Conservation (phyloP, 2,888 invertebrate genomes). For the Neria commutata region DNA sequence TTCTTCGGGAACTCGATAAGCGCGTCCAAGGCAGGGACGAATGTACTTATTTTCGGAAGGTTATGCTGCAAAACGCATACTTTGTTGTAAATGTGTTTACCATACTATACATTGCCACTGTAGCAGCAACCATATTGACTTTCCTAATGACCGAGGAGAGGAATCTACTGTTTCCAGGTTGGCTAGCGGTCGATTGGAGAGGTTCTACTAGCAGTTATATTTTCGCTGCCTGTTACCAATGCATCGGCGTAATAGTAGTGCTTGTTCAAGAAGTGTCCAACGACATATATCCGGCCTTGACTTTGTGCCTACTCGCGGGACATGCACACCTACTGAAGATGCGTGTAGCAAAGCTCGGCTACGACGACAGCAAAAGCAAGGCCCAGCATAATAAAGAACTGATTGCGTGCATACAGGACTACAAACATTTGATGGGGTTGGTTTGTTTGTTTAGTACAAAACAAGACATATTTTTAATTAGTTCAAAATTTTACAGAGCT, state of each 20-base stretch:
- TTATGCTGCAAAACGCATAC: slow-evolving; percentile 6
- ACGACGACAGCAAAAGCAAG: not conserved
- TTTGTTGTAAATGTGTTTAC: slow-evolving; percentile 15
- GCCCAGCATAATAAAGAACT: no score
- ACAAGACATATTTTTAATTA: no score
- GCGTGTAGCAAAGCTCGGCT: slow-evolving; percentile 17
- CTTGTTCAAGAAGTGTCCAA: slow-evolving; percentile 25
- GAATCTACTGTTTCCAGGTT: slow-evolving; percentile 20
- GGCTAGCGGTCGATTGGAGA: slow-evolving; percentile 24
- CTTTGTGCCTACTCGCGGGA: slow-evolving; percentile 24
- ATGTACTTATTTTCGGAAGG: slow-evolving; percentile 9
- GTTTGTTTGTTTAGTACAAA: slow-evolving; percentile 13
- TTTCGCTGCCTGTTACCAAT: slow-evolving; percentile 21
- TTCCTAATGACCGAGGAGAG: slow-evolving; percentile 15
- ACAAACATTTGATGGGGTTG: slow-evolving; percentile 29
- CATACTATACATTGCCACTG: slow-evolving; percentile 5
- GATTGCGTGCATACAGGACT: slow-evolving; percentile 22
- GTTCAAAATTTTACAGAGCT: no score
- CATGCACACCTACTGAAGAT: slow-evolving; percentile 17
- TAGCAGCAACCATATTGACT: slow-evolving; percentile 15
- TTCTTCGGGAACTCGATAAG: slow-evolving; percentile 17
- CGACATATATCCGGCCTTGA: slow-evolving; percentile 23
- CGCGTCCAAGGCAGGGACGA: slow-evolving; percentile 18
- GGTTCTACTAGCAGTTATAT: slow-evolving; percentile 7
- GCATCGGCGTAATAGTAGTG: slow-evolving; percentile 10